Conservation (phyloP, 2,113 vertebrate species). For the Marcusenius ussheri region DNA sequence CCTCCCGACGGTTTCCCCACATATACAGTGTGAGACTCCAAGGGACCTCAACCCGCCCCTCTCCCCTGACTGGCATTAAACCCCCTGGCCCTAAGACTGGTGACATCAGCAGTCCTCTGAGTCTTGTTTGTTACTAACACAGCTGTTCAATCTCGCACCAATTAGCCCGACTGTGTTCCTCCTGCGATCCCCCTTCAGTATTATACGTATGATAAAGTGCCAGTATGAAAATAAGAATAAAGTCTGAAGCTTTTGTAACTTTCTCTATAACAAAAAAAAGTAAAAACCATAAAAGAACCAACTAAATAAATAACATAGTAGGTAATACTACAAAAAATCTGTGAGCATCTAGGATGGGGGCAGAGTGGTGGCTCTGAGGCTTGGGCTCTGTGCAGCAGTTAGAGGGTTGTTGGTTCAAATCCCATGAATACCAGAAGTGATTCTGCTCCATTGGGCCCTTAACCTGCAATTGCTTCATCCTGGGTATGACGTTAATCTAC, state of each 20-base stretch:
- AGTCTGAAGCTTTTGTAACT: neutral
- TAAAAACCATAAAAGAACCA: neutral
- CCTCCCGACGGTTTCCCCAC: neutral
- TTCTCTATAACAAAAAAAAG: neutral
- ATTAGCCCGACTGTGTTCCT: constrained; percentile 40
- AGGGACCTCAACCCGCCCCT: neutral
- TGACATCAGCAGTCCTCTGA: constrained; percentile 44
- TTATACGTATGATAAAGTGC: neutral
- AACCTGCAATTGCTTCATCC: too few relatives aligned
- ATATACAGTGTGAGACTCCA: neutral
- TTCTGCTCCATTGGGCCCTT: too few relatives aligned
- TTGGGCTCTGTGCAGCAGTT: too few relatives aligned
- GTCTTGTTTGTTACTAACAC: constrained; percentile 56
- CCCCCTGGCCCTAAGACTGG: neutral
- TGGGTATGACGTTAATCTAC: too few relatives aligned
- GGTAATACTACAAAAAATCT: neutral
- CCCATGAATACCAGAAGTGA: too few relatives aligned
- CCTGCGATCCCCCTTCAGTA: neutral
- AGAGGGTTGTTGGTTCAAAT: too few relatives aligned
- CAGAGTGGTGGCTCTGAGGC: too few relatives aligned
- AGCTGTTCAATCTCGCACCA: constrained; percentile 52
- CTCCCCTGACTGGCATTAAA: constrained; percentile 5
- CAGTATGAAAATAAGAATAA: neutral
- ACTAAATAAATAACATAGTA: neutral
- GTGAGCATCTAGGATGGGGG: neutral